A percentile compares a stretch with the other conserved stretches of the same genome.
These are phyloP conservation scores for Corythornis vintsioides DNA, from an alignment of 2,113 vertebrate species.

Conservation along the genomic window DNA sequence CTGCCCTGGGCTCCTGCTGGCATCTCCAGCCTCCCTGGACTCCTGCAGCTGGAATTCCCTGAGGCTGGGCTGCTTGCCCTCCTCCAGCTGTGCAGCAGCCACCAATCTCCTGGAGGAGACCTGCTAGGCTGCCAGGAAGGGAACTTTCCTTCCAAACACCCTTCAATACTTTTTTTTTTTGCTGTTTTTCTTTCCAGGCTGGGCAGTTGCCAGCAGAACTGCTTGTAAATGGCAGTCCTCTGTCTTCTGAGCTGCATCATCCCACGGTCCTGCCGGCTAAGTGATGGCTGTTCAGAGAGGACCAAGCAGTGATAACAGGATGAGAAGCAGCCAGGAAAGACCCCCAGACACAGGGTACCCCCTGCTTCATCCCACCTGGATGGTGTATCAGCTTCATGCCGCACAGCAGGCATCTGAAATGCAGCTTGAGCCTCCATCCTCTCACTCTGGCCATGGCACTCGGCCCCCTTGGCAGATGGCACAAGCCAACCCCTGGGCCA, in stretches of 20 bases:
- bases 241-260: conserved; percentile 24
- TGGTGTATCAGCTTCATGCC: background rate
- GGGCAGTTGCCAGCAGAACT: conserved; percentile 39
- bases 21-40: background rate
- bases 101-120: background rate
- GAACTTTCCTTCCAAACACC: background rate
- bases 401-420: rapidly evolving
- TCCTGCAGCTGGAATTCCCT: background rate
- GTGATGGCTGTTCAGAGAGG: background rate
- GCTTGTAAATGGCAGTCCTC: conserved; percentile 41
- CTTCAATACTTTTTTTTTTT: background rate
- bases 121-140: background rate
- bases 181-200: background rate
- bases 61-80: background rate
- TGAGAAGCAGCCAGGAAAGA: background rate
- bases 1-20: background rate
- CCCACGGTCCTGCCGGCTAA: conserved; percentile 17
- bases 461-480: background rate
- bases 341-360: background rate
- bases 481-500: rapidly evolving
- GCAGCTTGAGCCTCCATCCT: background rate
- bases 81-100: background rate
- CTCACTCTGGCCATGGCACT: background rate
- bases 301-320: background rate
- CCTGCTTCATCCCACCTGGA: background rate